Evolutionary conservation across 1,140 invertebrate genomes (phyloP).

Genomic region (Eupristina koningsbergeri): DNA sequence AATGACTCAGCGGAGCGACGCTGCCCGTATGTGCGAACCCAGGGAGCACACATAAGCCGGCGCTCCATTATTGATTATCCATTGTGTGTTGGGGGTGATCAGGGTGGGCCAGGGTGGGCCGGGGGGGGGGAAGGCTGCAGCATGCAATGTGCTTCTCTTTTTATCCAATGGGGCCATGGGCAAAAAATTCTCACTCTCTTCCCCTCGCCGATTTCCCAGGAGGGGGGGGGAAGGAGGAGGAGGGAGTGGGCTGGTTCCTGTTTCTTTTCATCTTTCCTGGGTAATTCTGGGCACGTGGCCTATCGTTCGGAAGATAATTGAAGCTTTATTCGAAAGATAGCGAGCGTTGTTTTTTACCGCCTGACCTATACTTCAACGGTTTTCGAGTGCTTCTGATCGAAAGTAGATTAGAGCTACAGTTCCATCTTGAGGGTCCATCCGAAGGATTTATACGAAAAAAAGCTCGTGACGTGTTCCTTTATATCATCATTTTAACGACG

Average conservation of each 20-base stretch:
- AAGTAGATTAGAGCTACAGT: background rate
- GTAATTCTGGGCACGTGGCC: background rate
- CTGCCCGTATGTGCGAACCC: slow-evolving; percentile 7
- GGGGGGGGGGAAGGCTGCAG: background rate
- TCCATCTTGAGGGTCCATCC: background rate
- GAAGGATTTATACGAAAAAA: background rate
- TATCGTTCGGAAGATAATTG: background rate
- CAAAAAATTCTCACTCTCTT: background rate
- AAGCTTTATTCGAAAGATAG: background rate
- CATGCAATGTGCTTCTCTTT: too few relatives aligned
- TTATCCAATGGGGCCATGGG: background rate
- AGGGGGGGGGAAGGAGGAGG: too few relatives aligned
- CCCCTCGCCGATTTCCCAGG: background rate
- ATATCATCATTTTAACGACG: background rate
- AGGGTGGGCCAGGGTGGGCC: too few relatives aligned
- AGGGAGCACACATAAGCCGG: background rate
- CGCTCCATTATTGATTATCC: slow-evolving; percentile 17
- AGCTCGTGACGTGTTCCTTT: background rate
- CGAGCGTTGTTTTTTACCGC: background rate
- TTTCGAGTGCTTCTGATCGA: background rate
- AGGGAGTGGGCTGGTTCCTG: too few relatives aligned
- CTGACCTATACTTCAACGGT: background rate
- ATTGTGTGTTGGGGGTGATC: background rate
- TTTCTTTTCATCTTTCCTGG: background rate
- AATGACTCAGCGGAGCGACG: slow-evolving; percentile 39